Evolutionary conservation across 2,797 vertebrate genomes (phyloP), one percentile per base, ranked within the genome.

Genomic region (Novumbra hubbsi): DNA sequence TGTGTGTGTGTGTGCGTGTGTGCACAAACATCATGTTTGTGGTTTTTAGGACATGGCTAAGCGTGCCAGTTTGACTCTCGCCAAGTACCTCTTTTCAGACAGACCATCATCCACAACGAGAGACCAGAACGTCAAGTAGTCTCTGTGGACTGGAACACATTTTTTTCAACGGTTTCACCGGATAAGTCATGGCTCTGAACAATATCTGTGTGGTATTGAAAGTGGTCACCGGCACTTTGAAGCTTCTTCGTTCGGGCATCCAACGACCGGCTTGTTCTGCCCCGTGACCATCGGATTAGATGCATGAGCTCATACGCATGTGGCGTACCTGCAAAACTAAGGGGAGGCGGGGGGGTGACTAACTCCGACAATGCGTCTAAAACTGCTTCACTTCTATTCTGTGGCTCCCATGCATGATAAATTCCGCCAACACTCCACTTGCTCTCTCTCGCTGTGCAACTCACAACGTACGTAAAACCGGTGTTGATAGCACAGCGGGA

Each of bases 121-220:
- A 60, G 27, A 71, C 17, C 48, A n/a, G 24, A 48, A 66, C 60
- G 21, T 27, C 57, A 15, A n/a, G 38, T 28, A 48, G 41, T 45
- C 41, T 60, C 52, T 55, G 52, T 27, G 32, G 19, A 9, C 15
- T 52, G 24, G 48, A 65, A 17, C 17, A 73, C 78, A 70, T 70
- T 81, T 78, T 83, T 79, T 84, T 73, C 66, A 81, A 83, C 78
- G 73, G 70, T 71, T 85, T 83, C 78, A 76, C 38, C 15, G 63
- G 52, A 75, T 55, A 73, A 81, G 70, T 73, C 72, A 71, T 71
- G 75, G 70, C 75, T 71, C 79, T 75, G 74, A 60, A 63, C 73
- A 75, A 80, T 79, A 87, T 86, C 84, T 85, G 83, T 63, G 75
- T 72, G 79, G 79, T 77, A 76, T 80, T 83, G 78, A 73, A 80